These are phyloP conservation scores for Sinohyriopsis cumingii DNA, from an alignment of 2,888 invertebrate genomes.

Conservation along the genomic window DNA sequence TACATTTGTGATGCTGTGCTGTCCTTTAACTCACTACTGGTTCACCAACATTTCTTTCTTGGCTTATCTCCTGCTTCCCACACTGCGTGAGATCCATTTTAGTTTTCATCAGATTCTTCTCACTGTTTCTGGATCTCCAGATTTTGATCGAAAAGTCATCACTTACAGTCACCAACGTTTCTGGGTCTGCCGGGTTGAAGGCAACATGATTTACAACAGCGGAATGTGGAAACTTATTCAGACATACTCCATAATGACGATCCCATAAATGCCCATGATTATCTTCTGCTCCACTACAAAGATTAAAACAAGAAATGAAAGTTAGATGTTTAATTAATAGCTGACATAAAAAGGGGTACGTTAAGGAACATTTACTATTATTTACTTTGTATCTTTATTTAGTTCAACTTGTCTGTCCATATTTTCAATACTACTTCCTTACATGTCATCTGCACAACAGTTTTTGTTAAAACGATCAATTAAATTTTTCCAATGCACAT, in stretches of 20 bases:
- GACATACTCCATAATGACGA: slow-evolving; percentile 84
- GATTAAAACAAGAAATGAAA: not conserved
- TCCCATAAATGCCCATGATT: slow-evolving; percentile 89
- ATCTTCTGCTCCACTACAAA: slow-evolving; percentile 86
- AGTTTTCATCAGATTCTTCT: slow-evolving; percentile 30
- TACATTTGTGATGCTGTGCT: too few species aligned
- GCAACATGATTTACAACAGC: slow-evolving; percentile 90
- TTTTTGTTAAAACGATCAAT: too few species aligned
- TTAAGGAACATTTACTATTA: too few species aligned
- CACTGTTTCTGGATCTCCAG: slow-evolving; percentile 68
- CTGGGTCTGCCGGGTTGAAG: slow-evolving; percentile 85
- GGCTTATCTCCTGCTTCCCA: too few species aligned
- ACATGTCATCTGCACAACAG: slow-evolving; percentile 79
- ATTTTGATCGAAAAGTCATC: slow-evolving; percentile 86
- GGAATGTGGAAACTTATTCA: slow-evolving; percentile 83
- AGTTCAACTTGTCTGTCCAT: too few species aligned
- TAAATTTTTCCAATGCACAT: too few species aligned
- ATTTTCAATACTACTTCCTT: too few species aligned
- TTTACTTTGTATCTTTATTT: too few species aligned
- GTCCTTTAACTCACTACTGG: too few species aligned
- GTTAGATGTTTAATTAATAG: not conserved
- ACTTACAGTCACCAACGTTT: slow-evolving; percentile 87
- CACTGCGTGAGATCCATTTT: too few species aligned
- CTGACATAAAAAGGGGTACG: slow-evolving; percentile 3
- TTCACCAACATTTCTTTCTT: too few species aligned